These are phyloP conservation scores for Drosophila kikkawai DNA, from an alignment of 1,140 invertebrate species.

Conservation along the genomic window DNA sequence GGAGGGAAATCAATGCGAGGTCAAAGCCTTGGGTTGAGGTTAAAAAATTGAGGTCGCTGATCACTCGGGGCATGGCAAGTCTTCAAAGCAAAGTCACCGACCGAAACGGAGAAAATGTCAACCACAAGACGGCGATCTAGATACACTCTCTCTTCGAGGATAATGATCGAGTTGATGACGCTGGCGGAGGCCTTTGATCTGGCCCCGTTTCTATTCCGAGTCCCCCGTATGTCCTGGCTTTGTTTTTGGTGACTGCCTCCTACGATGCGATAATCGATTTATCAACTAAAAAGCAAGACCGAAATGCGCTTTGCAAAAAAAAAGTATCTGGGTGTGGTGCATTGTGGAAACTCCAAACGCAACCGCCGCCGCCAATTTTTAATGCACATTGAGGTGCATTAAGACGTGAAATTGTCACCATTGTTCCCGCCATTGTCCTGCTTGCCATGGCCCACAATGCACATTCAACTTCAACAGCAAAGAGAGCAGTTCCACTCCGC, in stretches of 20 bases:
- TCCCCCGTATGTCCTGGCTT: conserved; percentile 38
- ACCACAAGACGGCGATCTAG: conserved; percentile 65
- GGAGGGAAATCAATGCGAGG: conserved; percentile 20
- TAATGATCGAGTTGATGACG: conserved; percentile 47
- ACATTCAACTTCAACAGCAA: conserved; percentile 52
- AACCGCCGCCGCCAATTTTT: conserved; percentile 51
- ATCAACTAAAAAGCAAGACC: conserved; percentile 60
- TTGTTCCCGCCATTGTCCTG: conserved; percentile 64
- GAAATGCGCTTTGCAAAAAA: conserved; percentile 72
- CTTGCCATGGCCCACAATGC: conserved; percentile 62
- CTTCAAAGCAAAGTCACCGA: conserved; percentile 80
- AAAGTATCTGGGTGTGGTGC: neutral
- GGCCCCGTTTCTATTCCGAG: conserved; percentile 11
- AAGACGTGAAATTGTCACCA: conserved; percentile 85
- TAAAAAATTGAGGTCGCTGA: conserved; percentile 13
- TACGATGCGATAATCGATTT: conserved; percentile 83
- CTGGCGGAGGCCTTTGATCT: conserved; percentile 50
- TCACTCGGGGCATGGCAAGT: neutral
- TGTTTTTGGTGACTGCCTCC: conserved; percentile 73
- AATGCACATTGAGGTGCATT: conserved; percentile 82
- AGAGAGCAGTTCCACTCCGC: conserved; percentile 39
- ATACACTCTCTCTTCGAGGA: conserved; percentile 32
- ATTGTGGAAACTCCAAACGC: conserved; percentile 34
- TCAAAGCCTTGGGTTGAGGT: conserved; percentile 30
- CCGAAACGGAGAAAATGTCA: conserved; percentile 70